Evolutionary conservation across 2,113 vertebrate genomes (phyloP), one percentile per base, ranked within the genome.

Genomic region (Psilopogon haemacephalus): DNA sequence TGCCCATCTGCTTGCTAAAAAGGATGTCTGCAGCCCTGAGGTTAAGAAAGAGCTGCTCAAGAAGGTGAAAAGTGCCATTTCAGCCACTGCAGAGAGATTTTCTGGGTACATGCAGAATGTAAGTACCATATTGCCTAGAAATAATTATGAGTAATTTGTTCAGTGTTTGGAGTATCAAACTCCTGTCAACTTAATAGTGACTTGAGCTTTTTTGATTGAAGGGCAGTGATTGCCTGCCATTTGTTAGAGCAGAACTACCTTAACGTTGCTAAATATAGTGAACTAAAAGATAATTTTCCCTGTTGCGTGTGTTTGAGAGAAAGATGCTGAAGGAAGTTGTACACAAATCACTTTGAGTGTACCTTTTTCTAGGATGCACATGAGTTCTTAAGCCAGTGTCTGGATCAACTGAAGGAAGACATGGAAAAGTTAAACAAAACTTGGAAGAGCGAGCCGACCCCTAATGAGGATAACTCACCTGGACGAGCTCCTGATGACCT

Each of bases 51-150:
- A 99, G 89, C 97, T 99, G 38, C 97, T 99, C 85, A 99, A 99
- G 90, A 99, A 98, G 94, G 99, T 99, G 81, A 99, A 99, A 98
- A 99, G 98, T 94, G 98, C 99, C 35, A 99, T 99, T 97, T 99
- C 99, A 46, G 98, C 99, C 84, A 99, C 99, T 12, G 99, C 99
- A 26, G 99, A 99, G 96, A 97, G 99, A 40, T 99, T 99, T 96
- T 99, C 99, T 92, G 99, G 99, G 63, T 99, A 99, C 96, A 98
- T 99, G 98, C 99, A 99, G 95, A 99, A 99, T 28, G 99, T 99
- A 97, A 99, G 99, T 96, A 84, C 35, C 75, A 5, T 56, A 7
- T 58, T 62, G 37, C 67, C 54, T 77, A 82, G 58, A 82, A 89
- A 50, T 40, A 67, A 28, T 37, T 48, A 9, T 1, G 3, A 63